Evolutionary conservation across 2,888 invertebrate genomes (phyloP).

Genomic region (Augochlorella aurata): DNA sequence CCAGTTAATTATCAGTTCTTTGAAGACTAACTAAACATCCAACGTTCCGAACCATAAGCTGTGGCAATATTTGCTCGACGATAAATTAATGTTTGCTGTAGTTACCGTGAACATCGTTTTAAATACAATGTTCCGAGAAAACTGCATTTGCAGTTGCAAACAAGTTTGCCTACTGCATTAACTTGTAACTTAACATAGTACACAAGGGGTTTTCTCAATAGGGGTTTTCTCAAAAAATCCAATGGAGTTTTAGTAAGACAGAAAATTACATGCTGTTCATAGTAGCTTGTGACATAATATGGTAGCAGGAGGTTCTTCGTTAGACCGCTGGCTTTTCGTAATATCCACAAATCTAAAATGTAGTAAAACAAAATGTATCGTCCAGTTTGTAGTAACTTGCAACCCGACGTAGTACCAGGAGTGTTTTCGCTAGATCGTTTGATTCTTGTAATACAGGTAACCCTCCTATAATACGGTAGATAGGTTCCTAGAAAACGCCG

Average conservation of each 20-base stretch:
- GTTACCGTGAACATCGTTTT: not conserved
- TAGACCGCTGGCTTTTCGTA: not conserved
- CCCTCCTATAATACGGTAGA: too few species aligned
- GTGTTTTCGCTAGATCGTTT: too few species aligned
- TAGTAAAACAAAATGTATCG: too few species aligned
- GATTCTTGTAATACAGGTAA: too few species aligned
- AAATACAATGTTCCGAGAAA: not conserved
- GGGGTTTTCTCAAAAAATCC: too few species aligned
- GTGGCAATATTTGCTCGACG: not conserved
- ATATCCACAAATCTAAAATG: not conserved
- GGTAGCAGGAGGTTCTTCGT: not conserved
- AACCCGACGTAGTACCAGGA: too few species aligned
- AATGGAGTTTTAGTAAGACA: too few species aligned
- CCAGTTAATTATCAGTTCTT: not conserved
- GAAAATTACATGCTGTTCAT: too few species aligned
- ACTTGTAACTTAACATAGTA: too few species aligned
- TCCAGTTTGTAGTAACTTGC: too few species aligned
- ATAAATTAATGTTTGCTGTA: not conserved
- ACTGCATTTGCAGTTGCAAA: not conserved
- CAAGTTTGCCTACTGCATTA: not conserved
- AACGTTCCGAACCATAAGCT: not conserved
- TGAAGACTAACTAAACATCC: not conserved
- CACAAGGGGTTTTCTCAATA: too few species aligned
- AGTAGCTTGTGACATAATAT: not conserved
- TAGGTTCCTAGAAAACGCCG: too few species aligned